These are phyloP conservation scores for Drosophila diplacantha DNA, from an alignment of 2,888 invertebrate genomes.

Conservation along the genomic window DNA sequence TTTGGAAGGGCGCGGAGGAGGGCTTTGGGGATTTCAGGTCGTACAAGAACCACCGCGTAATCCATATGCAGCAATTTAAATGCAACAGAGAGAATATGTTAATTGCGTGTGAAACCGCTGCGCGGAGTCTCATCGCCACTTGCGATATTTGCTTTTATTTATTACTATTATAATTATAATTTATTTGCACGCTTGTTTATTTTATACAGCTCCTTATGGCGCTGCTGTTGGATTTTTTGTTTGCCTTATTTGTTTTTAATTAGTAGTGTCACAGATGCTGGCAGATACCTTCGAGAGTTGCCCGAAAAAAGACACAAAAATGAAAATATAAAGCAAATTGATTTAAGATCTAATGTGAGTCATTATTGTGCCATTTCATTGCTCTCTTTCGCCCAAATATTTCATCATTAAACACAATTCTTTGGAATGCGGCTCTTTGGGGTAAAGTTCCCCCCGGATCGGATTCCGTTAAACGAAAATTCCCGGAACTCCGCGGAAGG, in stretches of 20 bases:
- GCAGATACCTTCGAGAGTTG: neutral
- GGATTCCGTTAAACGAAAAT: constrained; percentile 3
- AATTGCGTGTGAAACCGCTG: constrained; percentile 71
- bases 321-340: neutral
- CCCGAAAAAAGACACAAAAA: neutral
- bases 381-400: too few relatives aligned
- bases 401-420: too few relatives aligned
- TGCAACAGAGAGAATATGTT: constrained; percentile 70
- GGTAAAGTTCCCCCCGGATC: neutral
- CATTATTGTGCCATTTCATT: too few relatives aligned
- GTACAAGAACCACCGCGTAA: constrained; percentile 32
- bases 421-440: neutral
- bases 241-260: constrained; percentile 18
- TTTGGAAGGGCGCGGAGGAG: neutral
- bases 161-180: constrained; percentile 67
- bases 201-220: constrained; percentile 16
- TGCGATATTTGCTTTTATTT: constrained; percentile 37
- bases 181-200: constrained; percentile 16
- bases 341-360: neutral
- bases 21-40: constrained; percentile 18
- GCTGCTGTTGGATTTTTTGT: neutral
- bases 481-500: constrained; percentile 2
- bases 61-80: constrained; percentile 64
- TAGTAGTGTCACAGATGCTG: constrained; percentile 3
- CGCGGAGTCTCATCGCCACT: constrained; percentile 57